phyloP scores from a whole-genome alignment of 2,113 vertebrate species.

The human (Homo sapiens) region DNA sequence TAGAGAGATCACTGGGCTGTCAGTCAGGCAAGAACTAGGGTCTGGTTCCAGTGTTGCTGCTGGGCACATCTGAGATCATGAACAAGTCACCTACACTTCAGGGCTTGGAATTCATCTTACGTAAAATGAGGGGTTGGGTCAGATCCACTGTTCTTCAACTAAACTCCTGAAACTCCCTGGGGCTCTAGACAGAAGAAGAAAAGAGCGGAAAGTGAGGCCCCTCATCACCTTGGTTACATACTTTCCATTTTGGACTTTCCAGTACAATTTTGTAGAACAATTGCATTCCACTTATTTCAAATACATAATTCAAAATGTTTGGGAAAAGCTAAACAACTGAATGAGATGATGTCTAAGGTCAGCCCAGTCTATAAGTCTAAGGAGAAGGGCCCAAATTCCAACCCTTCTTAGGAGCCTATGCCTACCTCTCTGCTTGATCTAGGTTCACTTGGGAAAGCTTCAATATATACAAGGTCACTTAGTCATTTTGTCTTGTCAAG shows the following conservation, averaged over 20 bases:
- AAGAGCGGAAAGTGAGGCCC: neutral
- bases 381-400: neutral
- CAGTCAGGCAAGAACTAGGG: neutral
- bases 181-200: neutral
- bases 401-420: no score
- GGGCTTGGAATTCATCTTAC: neutral
- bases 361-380: neutral
- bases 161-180: neutral
- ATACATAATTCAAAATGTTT: neutral
- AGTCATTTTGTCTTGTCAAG: neutral
- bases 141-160: neutral
- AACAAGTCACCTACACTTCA: neutral
- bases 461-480: neutral
- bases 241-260: neutral
- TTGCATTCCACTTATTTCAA: neutral
- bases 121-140: neutral
- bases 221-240: neutral
- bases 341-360: neutral
- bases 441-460: neutral
- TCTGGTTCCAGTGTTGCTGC: neutral
- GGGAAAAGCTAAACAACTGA: neutral
- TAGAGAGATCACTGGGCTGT: neutral
- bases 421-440: neutral
- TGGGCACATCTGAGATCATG: neutral
- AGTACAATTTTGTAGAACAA: neutral